Evolutionary conservation across 92 coral and sea anemone genomes (phyloP).

Genomic region (Porites cylindrica): DNA sequence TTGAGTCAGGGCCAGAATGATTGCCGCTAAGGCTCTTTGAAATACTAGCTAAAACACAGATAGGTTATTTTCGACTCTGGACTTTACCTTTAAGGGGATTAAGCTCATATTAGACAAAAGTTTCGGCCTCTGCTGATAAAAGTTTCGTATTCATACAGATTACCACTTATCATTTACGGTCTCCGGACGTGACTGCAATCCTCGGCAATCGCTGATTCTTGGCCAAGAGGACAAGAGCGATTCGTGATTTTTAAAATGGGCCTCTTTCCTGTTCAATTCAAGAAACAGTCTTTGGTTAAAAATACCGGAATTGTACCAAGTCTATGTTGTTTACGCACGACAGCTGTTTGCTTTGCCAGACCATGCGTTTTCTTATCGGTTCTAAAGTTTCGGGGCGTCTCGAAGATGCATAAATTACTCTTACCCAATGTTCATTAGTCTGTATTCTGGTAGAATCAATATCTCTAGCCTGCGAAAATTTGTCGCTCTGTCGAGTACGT

Average conservation of each 20-base stretch:
- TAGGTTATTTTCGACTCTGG: no score
- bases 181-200: neutral
- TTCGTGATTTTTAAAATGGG: neutral
- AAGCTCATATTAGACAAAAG: neutral
- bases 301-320: neutral
- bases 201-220: neutral
- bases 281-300: no score
- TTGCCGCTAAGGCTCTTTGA: no score
- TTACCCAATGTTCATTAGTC: slow-evolving; percentile 23
- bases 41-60: no score
- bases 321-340: neutral
- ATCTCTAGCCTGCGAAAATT: slow-evolving; percentile 20
- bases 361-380: slow-evolving; percentile 6
- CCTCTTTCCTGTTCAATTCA: neutral
- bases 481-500: neutral
- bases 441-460: slow-evolving; percentile 29
- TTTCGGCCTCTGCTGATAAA: neutral
- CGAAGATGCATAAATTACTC: slow-evolving; percentile 36
- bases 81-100: no score
- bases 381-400: slow-evolving; percentile 29
- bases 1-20: no score
- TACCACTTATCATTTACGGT: neutral
- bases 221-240: neutral
- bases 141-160: neutral
- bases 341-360: slow-evolving; percentile 35